Evolutionary conservation across 2,888 invertebrate genomes (phyloP).

Genomic region (Lottia scabra): DNA sequence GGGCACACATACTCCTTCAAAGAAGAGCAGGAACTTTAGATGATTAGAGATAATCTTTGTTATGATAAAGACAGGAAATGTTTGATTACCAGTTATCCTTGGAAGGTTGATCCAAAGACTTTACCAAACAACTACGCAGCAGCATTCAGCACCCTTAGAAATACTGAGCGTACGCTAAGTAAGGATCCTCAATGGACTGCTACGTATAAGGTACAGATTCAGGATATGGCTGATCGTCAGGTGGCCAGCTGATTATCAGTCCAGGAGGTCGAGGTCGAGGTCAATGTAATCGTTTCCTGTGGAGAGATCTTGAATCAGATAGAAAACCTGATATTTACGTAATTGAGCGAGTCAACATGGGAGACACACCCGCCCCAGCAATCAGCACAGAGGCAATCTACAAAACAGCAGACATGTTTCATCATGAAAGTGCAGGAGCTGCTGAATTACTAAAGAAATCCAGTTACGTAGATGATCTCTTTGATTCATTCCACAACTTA

Average conservation of each 20-base stretch:
- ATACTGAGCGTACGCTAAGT: slow-evolving; percentile 5
- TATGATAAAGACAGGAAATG: slow-evolving; percentile 6
- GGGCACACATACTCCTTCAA: slow-evolving; percentile 20
- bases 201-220: slow-evolving; percentile 5
- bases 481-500: not conserved
- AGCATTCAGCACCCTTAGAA: slow-evolving; percentile 6
- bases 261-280: not conserved
- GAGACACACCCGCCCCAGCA: slow-evolving; percentile 12
- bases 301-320: slow-evolving; percentile 3
- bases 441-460: slow-evolving; percentile 12
- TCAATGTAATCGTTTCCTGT: slow-evolving; percentile 12
- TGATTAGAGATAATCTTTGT: slow-evolving; percentile 12
- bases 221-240: slow-evolving; percentile 3
- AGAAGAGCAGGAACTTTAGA: slow-evolving; percentile 20
- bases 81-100: slow-evolving; percentile 19
- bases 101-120: slow-evolving; percentile 4
- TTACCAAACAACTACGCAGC: slow-evolving; percentile 16
- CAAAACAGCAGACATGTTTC: slow-evolving; percentile 12
- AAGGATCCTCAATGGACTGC: slow-evolving; percentile 1
- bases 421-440: not conserved
- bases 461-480: slow-evolving; percentile 10
- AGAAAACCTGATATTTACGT: slow-evolving; percentile 7
- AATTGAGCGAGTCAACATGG: slow-evolving; percentile 9
- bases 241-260: slow-evolving; percentile 7
- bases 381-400: slow-evolving; percentile 10